Conservation (phyloP, 2,113 vertebrate genomes). For the western clawed frog (Xenopus tropicalis) region DNA sequence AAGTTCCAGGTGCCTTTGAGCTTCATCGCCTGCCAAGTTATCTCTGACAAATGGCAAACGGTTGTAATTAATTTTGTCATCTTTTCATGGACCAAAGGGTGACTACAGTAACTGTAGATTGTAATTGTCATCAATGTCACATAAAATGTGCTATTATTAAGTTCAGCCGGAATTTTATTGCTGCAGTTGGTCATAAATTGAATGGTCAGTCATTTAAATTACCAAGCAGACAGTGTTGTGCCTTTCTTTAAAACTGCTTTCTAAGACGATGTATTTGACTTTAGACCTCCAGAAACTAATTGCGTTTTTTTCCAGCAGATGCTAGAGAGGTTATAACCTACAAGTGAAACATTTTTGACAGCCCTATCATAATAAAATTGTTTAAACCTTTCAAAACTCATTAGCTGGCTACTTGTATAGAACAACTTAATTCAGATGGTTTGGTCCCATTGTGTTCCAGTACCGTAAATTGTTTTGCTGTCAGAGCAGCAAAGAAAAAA, state of each 20-base stretch:
- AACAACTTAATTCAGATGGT: conserved; percentile 20
- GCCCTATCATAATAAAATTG: conserved; percentile 47
- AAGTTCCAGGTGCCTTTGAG: conserved; percentile 66
- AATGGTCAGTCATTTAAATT: conserved; percentile 84
- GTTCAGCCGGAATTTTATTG: conserved; percentile 82
- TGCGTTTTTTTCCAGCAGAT: conserved; percentile 64
- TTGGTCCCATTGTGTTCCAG: conserved; percentile 4
- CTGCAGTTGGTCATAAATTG: conserved; percentile 79
- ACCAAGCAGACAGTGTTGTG: conserved; percentile 63
- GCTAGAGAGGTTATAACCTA: conserved; percentile 62
- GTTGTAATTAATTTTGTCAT: conserved; percentile 79
- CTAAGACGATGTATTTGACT: conserved; percentile 68
- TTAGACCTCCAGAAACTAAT: conserved; percentile 66
- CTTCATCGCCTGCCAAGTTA: conserved; percentile 74
- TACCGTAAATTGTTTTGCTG: conserved; percentile 19
- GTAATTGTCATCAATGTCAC: conserved; percentile 85
- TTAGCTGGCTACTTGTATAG: conserved; percentile 19
- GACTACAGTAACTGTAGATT: conserved; percentile 75
- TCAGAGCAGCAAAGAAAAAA: not conserved
- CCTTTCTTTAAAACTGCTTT: conserved; percentile 62
- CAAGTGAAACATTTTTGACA: conserved; percentile 57
- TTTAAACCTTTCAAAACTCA: conserved; percentile 49
- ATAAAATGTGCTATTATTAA: conserved; percentile 88
- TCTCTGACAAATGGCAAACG: conserved; percentile 74
- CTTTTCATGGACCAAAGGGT: conserved; percentile 69